Conservation (phyloP, 1,140 invertebrate genomes). For the Augochlora pura region DNA sequence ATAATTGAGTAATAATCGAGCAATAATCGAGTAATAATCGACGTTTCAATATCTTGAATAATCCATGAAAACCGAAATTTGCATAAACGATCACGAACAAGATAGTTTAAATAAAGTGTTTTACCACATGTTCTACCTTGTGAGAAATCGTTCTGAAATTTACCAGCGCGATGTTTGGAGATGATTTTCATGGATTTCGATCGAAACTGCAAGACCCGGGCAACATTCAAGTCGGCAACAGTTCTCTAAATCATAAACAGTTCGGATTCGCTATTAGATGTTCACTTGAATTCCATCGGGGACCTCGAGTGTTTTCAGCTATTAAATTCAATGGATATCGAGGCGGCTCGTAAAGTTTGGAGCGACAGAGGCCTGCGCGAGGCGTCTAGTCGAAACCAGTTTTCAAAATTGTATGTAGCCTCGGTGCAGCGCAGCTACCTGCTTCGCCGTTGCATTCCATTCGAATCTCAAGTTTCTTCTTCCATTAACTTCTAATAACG, state of each 20-base stretch:
- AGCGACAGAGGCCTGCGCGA: background rate
- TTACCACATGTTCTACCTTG: too few relatives aligned
- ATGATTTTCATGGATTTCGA: background rate
- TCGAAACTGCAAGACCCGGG: background rate
- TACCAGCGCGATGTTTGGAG: background rate
- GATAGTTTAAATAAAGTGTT: too few relatives aligned
- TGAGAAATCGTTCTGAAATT: background rate
- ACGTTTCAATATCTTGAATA: too few relatives aligned
- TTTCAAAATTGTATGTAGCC: conserved; percentile 25
- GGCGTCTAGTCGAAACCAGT: conserved; percentile 20
- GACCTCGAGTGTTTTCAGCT: background rate
- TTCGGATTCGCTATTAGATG: background rate
- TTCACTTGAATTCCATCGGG: background rate
- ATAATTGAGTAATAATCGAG: too few relatives aligned
- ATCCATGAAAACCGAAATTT: too few relatives aligned
- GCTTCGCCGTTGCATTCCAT: conserved; percentile 10
- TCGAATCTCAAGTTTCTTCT: conserved; percentile 7
- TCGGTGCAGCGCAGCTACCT: background rate
- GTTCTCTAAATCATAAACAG: conserved; percentile 29
- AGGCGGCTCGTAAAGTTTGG: background rate
- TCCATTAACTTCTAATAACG: conserved; percentile 12
- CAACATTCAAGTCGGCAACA: background rate
- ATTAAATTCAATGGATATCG: conserved; percentile 4
- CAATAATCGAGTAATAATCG: too few relatives aligned
- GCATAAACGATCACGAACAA: too few relatives aligned